phyloP scores from a whole-genome alignment of 2,113 vertebrate genomes.

The Eurypyga helias region DNA sequence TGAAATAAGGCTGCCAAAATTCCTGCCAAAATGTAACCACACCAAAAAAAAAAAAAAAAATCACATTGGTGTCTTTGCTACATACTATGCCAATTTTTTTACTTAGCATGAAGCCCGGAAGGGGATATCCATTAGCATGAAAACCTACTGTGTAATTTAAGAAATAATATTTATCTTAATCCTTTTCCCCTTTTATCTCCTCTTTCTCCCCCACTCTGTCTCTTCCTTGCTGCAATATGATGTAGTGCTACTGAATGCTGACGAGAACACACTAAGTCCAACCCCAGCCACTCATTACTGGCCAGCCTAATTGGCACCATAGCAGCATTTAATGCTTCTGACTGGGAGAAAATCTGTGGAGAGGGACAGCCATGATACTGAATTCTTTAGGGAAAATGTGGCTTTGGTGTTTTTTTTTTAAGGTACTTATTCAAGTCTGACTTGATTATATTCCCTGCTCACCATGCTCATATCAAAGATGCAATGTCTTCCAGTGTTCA shows the following conservation, averaged over 20 bases:
- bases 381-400: not conserved
- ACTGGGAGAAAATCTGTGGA: not conserved
- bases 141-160: not conserved
- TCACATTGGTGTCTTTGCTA: not conserved
- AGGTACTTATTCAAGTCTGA: not conserved
- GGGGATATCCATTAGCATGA: not conserved
- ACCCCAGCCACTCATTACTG: not conserved
- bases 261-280: not conserved
- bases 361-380: not conserved
- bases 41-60: too few relatives aligned
- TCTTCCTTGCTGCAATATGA: not conserved
- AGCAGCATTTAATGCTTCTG: constrained; percentile 2
- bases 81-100: not conserved
- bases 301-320: not conserved
- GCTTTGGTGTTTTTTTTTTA: not conserved
- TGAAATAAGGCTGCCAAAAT: not conserved
- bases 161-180: constrained; percentile 22
- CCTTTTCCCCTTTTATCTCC: not conserved
- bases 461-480: not conserved
- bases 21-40: not conserved
- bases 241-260: not conserved
- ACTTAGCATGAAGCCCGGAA: not conserved
- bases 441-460: not conserved
- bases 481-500: not conserved
- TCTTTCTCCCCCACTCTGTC: not conserved